Evolutionary conservation across 2,797 vertebrate species (phyloP).

Genomic region (Channa striata): DNA sequence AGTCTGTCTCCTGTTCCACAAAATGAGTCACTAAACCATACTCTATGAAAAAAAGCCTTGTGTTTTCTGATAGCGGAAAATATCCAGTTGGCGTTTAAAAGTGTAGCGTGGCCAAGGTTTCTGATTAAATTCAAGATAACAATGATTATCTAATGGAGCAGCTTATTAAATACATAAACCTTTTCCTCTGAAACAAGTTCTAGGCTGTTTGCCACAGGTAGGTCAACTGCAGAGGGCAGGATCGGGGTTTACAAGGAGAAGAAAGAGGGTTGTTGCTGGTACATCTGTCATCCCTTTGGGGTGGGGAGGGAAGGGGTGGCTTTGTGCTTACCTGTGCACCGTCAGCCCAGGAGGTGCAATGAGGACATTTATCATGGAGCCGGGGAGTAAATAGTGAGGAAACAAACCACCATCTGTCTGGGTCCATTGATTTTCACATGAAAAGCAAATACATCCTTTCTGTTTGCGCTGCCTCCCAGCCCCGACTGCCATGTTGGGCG

Average conservation of each 20-base stretch:
- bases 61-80: slow-evolving; percentile 39
- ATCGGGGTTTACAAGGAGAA: slow-evolving; percentile 9
- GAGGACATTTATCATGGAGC: slow-evolving; percentile 76
- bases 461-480: slow-evolving; percentile 72
- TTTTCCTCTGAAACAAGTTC: slow-evolving; percentile 25
- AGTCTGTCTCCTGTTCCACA: slow-evolving; percentile 54
- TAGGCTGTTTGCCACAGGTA: slow-evolving; percentile 31
- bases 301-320: slow-evolving; percentile 41
- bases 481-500: slow-evolving; percentile 59
- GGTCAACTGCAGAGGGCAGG: slow-evolving; percentile 39
- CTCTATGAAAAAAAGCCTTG: slow-evolving; percentile 49
- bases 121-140: slow-evolving; percentile 30
- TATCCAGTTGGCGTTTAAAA: slow-evolving; percentile 41
- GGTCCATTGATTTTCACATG: slow-evolving; percentile 81
- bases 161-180: slow-evolving; percentile 16
- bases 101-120: slow-evolving; percentile 16
- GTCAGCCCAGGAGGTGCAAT: slow-evolving; percentile 53
- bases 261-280: slow-evolving; percentile 21
- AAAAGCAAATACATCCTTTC: slow-evolving; percentile 81
- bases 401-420: slow-evolving; percentile 81
- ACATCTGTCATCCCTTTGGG: slow-evolving; percentile 66
- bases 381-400: slow-evolving; percentile 76
- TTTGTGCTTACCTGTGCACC: slow-evolving; percentile 74
- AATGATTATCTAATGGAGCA: slow-evolving; percentile 13
- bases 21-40: slow-evolving; percentile 58